Conservation (phyloP, 2,888 invertebrate species). For the Merodon equestris region DNA sequence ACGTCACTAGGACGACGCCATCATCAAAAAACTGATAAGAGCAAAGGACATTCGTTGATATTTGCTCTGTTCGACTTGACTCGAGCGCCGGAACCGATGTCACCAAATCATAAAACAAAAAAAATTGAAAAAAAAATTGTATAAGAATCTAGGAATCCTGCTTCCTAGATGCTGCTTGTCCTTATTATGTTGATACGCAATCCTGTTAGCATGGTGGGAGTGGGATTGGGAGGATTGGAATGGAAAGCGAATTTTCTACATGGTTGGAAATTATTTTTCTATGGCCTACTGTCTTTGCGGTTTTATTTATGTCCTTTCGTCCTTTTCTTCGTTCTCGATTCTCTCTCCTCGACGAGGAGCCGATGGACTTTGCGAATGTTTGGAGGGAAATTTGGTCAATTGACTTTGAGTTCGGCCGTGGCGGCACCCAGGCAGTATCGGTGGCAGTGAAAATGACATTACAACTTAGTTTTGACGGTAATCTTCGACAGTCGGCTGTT, state of each 20-base stretch:
- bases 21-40: constrained; percentile 52
- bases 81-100: constrained; percentile 38
- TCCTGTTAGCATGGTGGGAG: constrained; percentile 1
- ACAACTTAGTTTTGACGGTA: constrained; percentile 53
- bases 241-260: constrained; percentile 51
- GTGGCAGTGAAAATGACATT: constrained; percentile 50
- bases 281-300: constrained; percentile 57
- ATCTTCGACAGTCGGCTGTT: constrained; percentile 43
- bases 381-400: constrained; percentile 40
- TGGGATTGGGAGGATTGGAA: no score
- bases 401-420: constrained; percentile 38
- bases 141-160: constrained; percentile 40
- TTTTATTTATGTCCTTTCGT: constrained; percentile 48
- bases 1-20: constrained; percentile 28
- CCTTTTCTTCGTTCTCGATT: constrained; percentile 5
- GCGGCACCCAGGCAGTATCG: constrained; percentile 27
- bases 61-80: constrained; percentile 25
- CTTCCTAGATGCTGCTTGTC: constrained; percentile 18
- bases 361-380: no score
- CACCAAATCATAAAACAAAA: constrained; percentile 25
- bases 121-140: constrained; percentile 20
- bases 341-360: no score
- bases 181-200: constrained; percentile 43
- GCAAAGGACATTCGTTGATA: constrained; percentile 59
- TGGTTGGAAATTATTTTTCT: constrained; percentile 60